A percentile compares a stretch with the other conserved stretches of the same genome.
Conservation (phyloP, 2,888 invertebrate genomes). For the Hipparchia semele region DNA sequence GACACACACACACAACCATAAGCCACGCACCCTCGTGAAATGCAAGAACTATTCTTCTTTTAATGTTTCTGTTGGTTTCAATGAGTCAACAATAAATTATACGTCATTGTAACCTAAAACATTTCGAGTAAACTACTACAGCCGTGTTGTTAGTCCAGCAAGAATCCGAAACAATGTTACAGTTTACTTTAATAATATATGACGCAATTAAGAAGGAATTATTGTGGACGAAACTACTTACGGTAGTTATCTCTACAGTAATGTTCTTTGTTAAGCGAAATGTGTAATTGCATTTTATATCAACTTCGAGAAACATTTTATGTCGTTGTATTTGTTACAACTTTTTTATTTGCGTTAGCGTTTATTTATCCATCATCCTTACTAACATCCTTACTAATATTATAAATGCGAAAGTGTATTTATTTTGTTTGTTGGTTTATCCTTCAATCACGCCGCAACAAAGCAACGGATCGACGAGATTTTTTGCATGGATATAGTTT, state of each 20-base stretch:
- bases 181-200: conserved; percentile 41
- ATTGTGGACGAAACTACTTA: conserved; percentile 32
- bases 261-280: conserved; percentile 33
- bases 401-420: too few species aligned
- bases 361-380: too few species aligned
- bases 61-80: too few species aligned
- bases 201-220: conserved; percentile 41
- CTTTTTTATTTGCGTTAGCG: neutral
- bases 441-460: too few species aligned
- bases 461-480: too few species aligned
- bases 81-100: neutral
- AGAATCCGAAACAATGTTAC: conserved; percentile 19
- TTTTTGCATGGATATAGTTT: too few species aligned
- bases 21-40: too few species aligned
- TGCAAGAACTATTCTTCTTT: too few species aligned
- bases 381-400: too few species aligned
- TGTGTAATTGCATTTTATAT: conserved; percentile 28
- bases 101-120: neutral
- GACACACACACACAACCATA: too few species aligned
- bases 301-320: conserved; percentile 19
- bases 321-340: neutral
- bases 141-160: conserved; percentile 16
- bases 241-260: conserved; percentile 32
- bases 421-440: too few species aligned
- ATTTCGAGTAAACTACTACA: conserved; percentile 1